Percentiles rank a stretch among this genome's conserved stretches.
Conservation (phyloP, 2,113 vertebrate genomes). For the Chascanopsetta lugubris region DNA sequence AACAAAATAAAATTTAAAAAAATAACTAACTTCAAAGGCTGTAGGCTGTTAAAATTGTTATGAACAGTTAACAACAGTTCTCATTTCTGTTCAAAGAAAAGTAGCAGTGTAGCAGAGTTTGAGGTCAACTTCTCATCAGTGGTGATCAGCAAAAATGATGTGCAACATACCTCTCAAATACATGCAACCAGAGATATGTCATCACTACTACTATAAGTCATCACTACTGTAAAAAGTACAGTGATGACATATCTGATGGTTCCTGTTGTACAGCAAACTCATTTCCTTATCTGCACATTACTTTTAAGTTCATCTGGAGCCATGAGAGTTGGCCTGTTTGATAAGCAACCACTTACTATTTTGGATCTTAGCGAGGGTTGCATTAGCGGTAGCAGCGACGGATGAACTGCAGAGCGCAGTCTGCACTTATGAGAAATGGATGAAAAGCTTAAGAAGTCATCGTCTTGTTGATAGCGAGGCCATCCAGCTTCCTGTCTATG, state of each 20-base stretch:
- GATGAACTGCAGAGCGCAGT: slow-evolving; percentile 16
- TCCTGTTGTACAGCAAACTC: neutral
- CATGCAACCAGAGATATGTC: neutral
- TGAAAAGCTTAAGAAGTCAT: slow-evolving; percentile 28
- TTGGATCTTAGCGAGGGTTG: neutral
- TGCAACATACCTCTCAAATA: neutral
- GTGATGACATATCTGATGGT: neutral
- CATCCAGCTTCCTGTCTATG: slow-evolving; percentile 59
- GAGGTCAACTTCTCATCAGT: neutral
- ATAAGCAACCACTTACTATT: neutral
- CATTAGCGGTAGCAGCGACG: slow-evolving; percentile 24
- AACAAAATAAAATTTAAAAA: too few species aligned
- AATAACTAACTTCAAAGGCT: too few species aligned
- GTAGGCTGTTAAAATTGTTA: too few species aligned
- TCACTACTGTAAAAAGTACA: neutral
- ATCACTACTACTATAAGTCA: too few species aligned
- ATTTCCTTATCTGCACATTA: neutral
- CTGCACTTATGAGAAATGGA: slow-evolving; percentile 28
- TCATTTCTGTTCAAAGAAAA: neutral
- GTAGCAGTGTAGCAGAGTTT: neutral
- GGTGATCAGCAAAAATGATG: neutral
- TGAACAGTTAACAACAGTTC: too few species aligned
- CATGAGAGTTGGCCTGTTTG: neutral
- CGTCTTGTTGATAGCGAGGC: slow-evolving; percentile 39
- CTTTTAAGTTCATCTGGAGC: too few species aligned